A percentile compares a stretch with the other conserved stretches of the same genome.
These are phyloP conservation scores for Chloromyia formosa DNA, from an alignment of 2,888 invertebrate species.

Conservation along the genomic window DNA sequence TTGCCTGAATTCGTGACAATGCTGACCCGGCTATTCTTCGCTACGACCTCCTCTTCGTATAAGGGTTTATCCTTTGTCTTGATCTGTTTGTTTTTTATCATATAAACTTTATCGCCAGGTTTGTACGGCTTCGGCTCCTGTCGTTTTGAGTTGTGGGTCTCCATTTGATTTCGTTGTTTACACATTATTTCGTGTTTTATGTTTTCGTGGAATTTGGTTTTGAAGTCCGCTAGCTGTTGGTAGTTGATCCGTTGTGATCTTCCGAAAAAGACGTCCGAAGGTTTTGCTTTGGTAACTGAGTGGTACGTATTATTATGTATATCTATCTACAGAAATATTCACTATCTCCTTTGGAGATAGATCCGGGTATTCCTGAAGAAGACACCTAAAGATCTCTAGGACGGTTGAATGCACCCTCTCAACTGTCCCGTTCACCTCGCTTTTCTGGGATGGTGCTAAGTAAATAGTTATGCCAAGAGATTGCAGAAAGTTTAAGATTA, in stretches of 20 bases:
- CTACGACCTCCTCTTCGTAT: constrained; percentile 39
- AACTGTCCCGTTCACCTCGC: constrained; percentile 33
- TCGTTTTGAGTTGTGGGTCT: neutral
- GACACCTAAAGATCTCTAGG: constrained; percentile 33
- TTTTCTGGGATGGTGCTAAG: constrained; percentile 32
- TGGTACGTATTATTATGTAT: constrained; percentile 34
- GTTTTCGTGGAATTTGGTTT: constrained; percentile 12
- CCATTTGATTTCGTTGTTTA: constrained; percentile 8
- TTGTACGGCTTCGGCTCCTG: neutral
- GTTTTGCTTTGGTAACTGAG: constrained; percentile 22
- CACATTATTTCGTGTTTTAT: constrained; percentile 4
- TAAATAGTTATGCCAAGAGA: constrained; percentile 22
- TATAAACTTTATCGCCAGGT: constrained; percentile 4
- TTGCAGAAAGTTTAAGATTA: constrained; percentile 18
- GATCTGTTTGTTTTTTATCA: constrained; percentile 32
- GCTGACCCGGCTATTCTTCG: constrained; percentile 34
- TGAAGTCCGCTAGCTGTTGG: constrained; percentile 8
- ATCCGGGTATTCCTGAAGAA: constrained; percentile 35
- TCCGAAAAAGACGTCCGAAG: constrained; percentile 5
- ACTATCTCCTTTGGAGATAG: constrained; percentile 19
- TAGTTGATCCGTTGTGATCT: constrained; percentile 18
- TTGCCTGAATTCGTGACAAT: constrained; percentile 38
- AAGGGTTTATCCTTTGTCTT: constrained; percentile 44
- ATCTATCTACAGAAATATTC: constrained; percentile 25
- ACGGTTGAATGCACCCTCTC: constrained; percentile 40